Conservation (phyloP, 2,113 vertebrate genomes). For the Bucco capensis region DNA sequence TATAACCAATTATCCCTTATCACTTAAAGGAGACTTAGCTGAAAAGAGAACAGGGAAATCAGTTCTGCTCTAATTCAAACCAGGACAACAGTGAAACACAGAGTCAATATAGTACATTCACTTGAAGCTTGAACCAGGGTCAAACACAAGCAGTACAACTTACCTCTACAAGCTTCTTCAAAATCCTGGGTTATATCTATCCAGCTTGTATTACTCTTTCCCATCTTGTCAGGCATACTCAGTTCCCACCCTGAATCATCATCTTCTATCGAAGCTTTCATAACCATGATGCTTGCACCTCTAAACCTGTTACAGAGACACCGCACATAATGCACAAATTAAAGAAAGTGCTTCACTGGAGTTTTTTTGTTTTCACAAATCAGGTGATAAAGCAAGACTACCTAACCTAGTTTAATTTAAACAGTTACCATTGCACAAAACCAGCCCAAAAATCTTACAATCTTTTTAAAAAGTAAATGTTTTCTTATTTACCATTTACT, state of each 20-base stretch:
- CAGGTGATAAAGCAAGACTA: not conserved
- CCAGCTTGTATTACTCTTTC: slow-evolving; percentile 88
- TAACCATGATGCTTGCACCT: slow-evolving; percentile 82
- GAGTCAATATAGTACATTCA: not conserved
- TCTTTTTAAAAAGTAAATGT: not conserved
- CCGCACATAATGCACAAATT: not conserved
- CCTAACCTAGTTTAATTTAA: not conserved
- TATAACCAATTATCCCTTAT: not conserved
- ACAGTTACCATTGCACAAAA: not conserved
- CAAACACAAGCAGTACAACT: slow-evolving; percentile 8
- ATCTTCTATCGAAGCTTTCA: slow-evolving; percentile 92
- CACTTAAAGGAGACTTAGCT: not conserved
- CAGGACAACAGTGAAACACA: not conserved
- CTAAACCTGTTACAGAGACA: not conserved
- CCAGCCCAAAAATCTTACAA: not conserved
- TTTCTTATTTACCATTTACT: not conserved
- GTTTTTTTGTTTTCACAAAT: not conserved
- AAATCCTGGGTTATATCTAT: slow-evolving; percentile 96
- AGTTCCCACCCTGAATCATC: slow-evolving; percentile 96
- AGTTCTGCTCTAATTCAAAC: not conserved
- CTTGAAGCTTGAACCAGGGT: not conserved
- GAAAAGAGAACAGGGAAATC: not conserved
- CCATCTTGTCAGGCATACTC: slow-evolving; percentile 90
- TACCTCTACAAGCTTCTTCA: slow-evolving; percentile 92
- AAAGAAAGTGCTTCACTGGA: not conserved